Evolutionary conservation across 2,888 invertebrate species (phyloP).

Genomic region (Euplagia quadripunctaria): DNA sequence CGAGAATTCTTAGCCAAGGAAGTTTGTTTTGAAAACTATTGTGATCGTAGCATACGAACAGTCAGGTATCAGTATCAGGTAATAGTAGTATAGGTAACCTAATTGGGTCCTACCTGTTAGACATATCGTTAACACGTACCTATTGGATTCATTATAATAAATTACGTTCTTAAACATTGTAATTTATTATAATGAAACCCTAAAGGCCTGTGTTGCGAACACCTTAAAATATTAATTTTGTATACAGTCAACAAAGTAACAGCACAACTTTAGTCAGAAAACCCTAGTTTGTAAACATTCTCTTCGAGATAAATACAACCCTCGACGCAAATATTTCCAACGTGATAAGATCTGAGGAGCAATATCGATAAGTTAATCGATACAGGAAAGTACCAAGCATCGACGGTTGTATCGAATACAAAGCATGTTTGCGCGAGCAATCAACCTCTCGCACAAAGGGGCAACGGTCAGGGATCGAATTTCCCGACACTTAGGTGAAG

Average conservation of each 20-base stretch:
- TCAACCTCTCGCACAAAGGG: conserved; percentile 58
- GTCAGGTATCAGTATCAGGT: conserved; percentile 28
- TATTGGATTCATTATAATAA: conserved; percentile 14
- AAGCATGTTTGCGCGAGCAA: conserved; percentile 46
- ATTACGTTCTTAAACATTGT: neutral
- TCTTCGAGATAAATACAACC: conserved; percentile 21
- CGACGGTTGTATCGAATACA: conserved; percentile 46
- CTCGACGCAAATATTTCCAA: conserved; percentile 19
- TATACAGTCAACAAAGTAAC: conserved; percentile 21
- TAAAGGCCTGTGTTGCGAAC: conserved; percentile 16
- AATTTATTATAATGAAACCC: no score
- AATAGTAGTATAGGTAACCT: conserved; percentile 15
- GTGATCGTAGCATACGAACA: conserved; percentile 31
- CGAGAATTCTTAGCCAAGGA: conserved; percentile 62
- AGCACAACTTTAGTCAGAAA: conserved; percentile 6
- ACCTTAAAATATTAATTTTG: conserved; percentile 26
- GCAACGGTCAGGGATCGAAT: conserved; percentile 69
- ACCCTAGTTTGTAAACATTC: conserved; percentile 20
- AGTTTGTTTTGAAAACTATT: conserved; percentile 62
- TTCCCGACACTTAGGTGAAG: conserved; percentile 69
- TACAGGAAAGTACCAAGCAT: conserved; percentile 45
- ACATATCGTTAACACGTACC: neutral
- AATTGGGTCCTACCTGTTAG: neutral
- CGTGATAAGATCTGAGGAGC: conserved; percentile 46
- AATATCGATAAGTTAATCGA: conserved; percentile 46